phyloP scores from a whole-genome alignment of 1,140 invertebrate species.

The Penaeus indicus region DNA sequence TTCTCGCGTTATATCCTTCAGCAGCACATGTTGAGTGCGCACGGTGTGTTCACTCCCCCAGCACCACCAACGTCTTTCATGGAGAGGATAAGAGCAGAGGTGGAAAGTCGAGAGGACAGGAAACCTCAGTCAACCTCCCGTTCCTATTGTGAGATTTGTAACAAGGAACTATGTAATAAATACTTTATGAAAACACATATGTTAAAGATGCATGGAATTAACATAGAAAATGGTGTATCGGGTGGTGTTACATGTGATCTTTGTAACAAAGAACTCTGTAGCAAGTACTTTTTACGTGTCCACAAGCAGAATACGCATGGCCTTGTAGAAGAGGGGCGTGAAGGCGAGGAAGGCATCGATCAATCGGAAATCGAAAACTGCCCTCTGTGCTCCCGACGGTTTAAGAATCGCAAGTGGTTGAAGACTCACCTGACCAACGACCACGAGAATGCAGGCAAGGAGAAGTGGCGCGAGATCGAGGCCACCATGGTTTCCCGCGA shows the following conservation, averaged over 20 bases:
- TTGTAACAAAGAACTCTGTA: conserved; percentile 97
- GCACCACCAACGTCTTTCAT: conserved; percentile 60
- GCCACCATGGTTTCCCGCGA: conserved; percentile 1
- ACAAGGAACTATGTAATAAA: conserved; percentile 99
- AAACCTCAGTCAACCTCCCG: conserved; percentile 74
- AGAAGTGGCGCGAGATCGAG: conserved; percentile 64
- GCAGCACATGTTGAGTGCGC: conserved; percentile 75
- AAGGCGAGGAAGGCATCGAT: conserved; percentile 68
- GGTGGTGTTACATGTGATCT: conserved; percentile 96
- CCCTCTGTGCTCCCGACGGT: conserved; percentile 87
- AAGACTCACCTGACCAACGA: conserved; percentile 90
- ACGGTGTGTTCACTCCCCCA: conserved; percentile 68
- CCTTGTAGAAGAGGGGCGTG: conserved; percentile 80
- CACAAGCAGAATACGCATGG: conserved; percentile 99
- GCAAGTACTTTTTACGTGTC: conserved; percentile 96
- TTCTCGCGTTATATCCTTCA: conserved; percentile 76
- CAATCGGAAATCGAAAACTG: conserved; percentile 78
- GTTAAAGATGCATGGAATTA: conserved; percentile 99
- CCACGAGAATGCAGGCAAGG: conserved; percentile 75
- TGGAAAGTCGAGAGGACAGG: conserved; percentile 57
- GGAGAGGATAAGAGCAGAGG: conserved; percentile 64
- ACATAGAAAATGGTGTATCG: conserved; percentile 90
- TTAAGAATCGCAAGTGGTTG: conserved; percentile 90
- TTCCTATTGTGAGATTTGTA: conserved; percentile 98
- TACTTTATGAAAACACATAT: conserved; percentile 99